These are phyloP conservation scores for Motacilla alba DNA, from an alignment of 2,113 vertebrate species.

Conservation along the genomic window DNA sequence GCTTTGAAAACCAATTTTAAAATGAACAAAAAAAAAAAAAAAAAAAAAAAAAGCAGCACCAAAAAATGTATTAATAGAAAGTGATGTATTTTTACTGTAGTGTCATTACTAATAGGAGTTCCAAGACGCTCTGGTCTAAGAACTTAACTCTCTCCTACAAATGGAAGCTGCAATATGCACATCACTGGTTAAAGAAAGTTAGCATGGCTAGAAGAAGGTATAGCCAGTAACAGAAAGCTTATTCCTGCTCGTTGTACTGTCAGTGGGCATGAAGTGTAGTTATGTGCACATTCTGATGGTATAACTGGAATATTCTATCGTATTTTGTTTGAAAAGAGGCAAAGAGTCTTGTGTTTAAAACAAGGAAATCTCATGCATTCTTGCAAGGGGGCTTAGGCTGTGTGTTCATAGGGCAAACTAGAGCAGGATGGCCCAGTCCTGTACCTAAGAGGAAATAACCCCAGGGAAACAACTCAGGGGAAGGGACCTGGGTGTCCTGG, in stretches of 20 bases:
- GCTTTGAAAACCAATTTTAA: neutral
- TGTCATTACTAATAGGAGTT: neutral
- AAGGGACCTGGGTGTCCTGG: neutral
- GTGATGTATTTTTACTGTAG: neutral
- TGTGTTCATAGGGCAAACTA: neutral
- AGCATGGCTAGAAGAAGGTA: neutral
- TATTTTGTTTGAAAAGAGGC: neutral
- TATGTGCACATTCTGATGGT: neutral
- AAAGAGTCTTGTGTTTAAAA: neutral
- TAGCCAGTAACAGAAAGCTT: neutral
- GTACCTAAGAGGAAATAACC: neutral
- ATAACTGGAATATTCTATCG: neutral
- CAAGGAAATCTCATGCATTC: neutral
- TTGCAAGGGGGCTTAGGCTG: neutral
- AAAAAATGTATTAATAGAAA: neutral
- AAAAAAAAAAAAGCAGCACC: neutral
- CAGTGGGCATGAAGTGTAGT: neutral
- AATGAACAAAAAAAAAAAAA: neutral
- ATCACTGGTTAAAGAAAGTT: neutral
- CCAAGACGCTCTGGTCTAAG: neutral
- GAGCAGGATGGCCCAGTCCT: neutral
- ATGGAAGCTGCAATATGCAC: neutral
- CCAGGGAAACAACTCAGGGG: neutral
- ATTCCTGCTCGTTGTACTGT: neutral
- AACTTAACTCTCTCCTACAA: neutral